Percentiles rank a stretch among this genome's conserved stretches.
phyloP scores from a whole-genome alignment of 2,888 invertebrate species.

The Mayetiola destructor region DNA sequence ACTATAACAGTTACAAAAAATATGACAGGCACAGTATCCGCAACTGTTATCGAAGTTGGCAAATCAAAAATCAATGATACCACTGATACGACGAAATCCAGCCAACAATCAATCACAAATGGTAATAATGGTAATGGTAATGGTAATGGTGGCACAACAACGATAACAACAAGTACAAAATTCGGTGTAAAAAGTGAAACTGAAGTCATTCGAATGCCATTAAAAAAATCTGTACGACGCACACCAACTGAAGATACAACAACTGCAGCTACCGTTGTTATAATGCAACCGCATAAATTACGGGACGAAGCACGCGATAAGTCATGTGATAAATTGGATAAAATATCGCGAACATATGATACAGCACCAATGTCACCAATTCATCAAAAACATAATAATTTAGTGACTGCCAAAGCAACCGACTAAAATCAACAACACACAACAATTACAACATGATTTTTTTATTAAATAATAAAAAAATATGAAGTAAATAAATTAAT shows the following conservation, averaged over 20 bases:
- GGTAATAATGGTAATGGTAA: constrained; percentile 24
- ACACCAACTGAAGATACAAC: constrained; percentile 22
- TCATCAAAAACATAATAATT: not conserved
- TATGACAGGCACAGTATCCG: not conserved
- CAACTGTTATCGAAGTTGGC: not conserved
- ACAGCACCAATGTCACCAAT: not conserved
- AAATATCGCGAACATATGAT: constrained; percentile 10
- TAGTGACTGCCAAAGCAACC: constrained; percentile 9
- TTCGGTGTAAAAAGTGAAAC: constrained; percentile 19
- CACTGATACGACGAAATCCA: not conserved
- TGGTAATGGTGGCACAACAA: constrained; percentile 23
- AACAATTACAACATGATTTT: not conserved
- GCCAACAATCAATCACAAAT: not conserved
- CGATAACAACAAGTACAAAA: constrained; percentile 4
- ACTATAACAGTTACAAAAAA: not conserved
- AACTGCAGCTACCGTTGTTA: constrained; percentile 17
- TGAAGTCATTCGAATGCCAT: constrained; percentile 24
- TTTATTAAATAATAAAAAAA: too few relatives aligned
- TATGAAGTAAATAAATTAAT: too few relatives aligned
- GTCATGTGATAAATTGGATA: constrained; percentile 9
- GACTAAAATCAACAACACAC: not conserved
- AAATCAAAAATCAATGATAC: not conserved
- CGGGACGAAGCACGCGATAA: constrained; percentile 11
- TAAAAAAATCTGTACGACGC: constrained; percentile 26
- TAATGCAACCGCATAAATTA: constrained; percentile 14